phyloP scores from a whole-genome alignment of 2,113 vertebrate species.

The Tiliqua scincoides region DNA sequence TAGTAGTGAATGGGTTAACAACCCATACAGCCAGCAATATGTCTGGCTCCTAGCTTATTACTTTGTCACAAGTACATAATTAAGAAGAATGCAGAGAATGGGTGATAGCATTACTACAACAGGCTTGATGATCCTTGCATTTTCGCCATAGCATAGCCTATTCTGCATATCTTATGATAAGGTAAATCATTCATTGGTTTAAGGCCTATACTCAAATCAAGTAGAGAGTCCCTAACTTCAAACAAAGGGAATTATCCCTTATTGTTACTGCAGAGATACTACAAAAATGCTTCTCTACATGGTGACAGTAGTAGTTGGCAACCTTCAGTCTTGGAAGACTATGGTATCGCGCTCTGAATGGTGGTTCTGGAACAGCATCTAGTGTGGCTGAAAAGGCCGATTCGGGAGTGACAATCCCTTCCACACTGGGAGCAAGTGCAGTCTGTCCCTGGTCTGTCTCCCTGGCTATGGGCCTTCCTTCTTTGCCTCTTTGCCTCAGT shows the following conservation, averaged over 20 bases:
- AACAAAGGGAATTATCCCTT: not conserved
- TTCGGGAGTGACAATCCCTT: too few species aligned
- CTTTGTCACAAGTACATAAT: not conserved
- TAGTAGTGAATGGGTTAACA: not conserved
- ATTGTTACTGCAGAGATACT: not conserved
- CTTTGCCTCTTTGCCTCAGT: too few species aligned
- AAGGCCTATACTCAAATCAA: not conserved
- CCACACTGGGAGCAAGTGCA: too few species aligned
- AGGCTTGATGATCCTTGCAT: not conserved
- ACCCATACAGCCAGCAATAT: not conserved
- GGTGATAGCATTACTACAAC: not conserved
- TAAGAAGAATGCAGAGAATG: not conserved
- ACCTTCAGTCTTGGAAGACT: too few species aligned
- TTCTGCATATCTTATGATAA: slow-evolving; percentile 6
- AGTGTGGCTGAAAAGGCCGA: too few species aligned
- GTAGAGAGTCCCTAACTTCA: not conserved
- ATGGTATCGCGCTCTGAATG: too few species aligned
- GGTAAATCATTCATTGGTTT: not conserved
- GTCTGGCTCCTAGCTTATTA: not conserved
- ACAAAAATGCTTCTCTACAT: not conserved
- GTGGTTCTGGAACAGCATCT: too few species aligned
- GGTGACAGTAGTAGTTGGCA: too few species aligned
- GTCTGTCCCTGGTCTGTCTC: too few species aligned
- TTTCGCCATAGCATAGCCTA: not conserved
- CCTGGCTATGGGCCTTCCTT: too few species aligned